A percentile compares a stretch with the other conserved stretches of the same genome.
Conservation (phyloP, 2,113 vertebrate species). For the Ia io region DNA sequence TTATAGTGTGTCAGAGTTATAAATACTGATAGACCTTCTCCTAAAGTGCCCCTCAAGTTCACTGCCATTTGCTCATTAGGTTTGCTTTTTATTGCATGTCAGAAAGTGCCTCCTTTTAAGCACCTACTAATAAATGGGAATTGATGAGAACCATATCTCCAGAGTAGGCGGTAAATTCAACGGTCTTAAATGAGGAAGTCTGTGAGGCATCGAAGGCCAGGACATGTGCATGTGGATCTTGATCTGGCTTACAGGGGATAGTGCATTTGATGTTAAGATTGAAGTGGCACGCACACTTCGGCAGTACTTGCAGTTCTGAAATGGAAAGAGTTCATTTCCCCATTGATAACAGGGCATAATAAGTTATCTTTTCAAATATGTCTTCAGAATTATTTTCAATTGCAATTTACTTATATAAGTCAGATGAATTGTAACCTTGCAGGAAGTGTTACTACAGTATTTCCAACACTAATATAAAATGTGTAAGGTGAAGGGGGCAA, state of each 20-base stretch:
- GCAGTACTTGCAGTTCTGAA: slow-evolving; percentile 15
- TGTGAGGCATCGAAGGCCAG: slow-evolving; percentile 56
- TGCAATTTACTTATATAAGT: slow-evolving; percentile 15
- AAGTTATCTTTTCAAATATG: slow-evolving; percentile 38
- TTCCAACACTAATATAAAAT: slow-evolving; percentile 9
- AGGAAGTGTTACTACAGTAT: background rate
- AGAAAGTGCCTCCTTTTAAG: slow-evolving; percentile 71
- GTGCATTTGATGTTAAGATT: slow-evolving; percentile 48
- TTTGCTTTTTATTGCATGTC: slow-evolving; percentile 74
- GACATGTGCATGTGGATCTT: slow-evolving; percentile 22
- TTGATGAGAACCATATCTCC: slow-evolving; percentile 58
- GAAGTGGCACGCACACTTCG: background rate
- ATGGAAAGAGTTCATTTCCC: slow-evolving; percentile 44
- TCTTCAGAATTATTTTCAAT: slow-evolving; percentile 14
- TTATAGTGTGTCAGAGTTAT: slow-evolving; percentile 76
- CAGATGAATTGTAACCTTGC: background rate
- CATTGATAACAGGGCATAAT: background rate
- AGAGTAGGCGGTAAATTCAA: slow-evolving; percentile 69
- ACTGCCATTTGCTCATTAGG: slow-evolving; percentile 77
- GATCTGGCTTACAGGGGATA: background rate
- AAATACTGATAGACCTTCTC: slow-evolving; percentile 78
- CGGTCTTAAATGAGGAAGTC: slow-evolving; percentile 61
- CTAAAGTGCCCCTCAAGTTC: slow-evolving; percentile 76
- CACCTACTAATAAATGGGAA: slow-evolving; percentile 75
- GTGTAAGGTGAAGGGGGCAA: background rate